Evolutionary conservation across 2,113 vertebrate species (phyloP), one percentile per base, ranked within the genome.

Genomic region (Gallinago jamesoni): DNA sequence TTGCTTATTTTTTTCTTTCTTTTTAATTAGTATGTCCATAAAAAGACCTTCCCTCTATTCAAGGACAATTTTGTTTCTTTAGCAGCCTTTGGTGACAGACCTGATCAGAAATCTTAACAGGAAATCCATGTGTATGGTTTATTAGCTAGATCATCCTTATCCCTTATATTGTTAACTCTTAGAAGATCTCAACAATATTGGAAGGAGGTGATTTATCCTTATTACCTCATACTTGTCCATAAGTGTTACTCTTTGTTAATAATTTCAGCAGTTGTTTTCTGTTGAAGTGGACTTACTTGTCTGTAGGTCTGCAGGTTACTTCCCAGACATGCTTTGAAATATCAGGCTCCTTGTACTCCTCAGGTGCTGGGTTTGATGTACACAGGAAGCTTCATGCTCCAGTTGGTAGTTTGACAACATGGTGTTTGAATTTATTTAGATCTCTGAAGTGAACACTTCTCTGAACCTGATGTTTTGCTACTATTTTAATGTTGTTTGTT

Each of bases 341-440:
- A 23, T 68, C 14, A n/a, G 62, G 48, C n/a, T 90, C 30, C 62
- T 84, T 56, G 24, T 73, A 7, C 72, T 91, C 27, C 37, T 90
- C 48, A 68, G 87, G 28, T 55, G 69, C 64, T 22, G 55, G 74
- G 56, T 70, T 31, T 53, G 74, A 31, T 75, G 16, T 25, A 14
- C 0, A 1, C n/a, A 39, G 27, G 66, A 64, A 78, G 23, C 60
- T 64, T 37, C 60, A 7, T 0, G 0, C 12, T 91, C n/a, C n/a
- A 35, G 4, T 30, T 63, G 64, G 57, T 35, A 67, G 47, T 68
- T 86, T 67, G 12, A 33, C 59, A 76, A 35, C 24, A 23, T 0
- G 3, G 22, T 3, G 0, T 70, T 85, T 31, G n/a, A 55, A 14
- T 84, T 82, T 21, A 25, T 76, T 73, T n/a, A 47, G 41, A 59